Evolutionary conservation across 1,140 invertebrate genomes (phyloP), one percentile per base, ranked within the genome.

Genomic region (Drosophila persimilis): DNA sequence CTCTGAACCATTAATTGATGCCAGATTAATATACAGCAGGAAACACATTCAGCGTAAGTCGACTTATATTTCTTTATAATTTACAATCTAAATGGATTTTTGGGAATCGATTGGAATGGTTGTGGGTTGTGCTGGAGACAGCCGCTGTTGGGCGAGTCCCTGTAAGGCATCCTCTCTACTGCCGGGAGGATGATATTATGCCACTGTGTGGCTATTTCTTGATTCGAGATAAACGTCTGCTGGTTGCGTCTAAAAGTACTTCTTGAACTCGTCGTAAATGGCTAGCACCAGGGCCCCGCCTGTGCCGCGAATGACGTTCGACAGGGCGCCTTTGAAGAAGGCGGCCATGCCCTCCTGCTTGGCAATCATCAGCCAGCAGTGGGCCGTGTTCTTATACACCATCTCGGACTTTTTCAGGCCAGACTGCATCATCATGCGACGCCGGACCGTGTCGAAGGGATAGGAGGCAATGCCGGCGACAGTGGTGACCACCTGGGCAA

Each of bases 351-450:
- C 96, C 92, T 97, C 96, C 20, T 92, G 92, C 90, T 93, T 93
- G 67, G 92, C 92, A 88, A 97, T 96, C 86, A 95, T 95, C 41
- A 92, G 66, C 95, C 96, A 97, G 92, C 95, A 96, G 24, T 90
- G 88, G 13, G 92, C 96, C 93, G 96, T 97, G 90, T 93, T 94
- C 93, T 95, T 96, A 92, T 97, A 97, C 80, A 96, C 93, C 51
- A 95, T 93, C 29, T 97, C 95, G 11, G 66, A 84, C 91, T 94
- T 95, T 52, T 93, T 92, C 47, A 94, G 93, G 13, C 96, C 95
- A 51, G 95, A 96, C 93, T 97, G 96, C 96, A 97, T 97, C 96
- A 98, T 98, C 96, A 97, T 97, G 83, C 97, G 94, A 93, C 97
- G 94, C 84, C 97, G 94, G 59, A 98, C 97, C 26, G 97, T 98